phyloP scores from a whole-genome alignment of 1,140 invertebrate genomes.

The Hirudo medicinalis region DNA sequence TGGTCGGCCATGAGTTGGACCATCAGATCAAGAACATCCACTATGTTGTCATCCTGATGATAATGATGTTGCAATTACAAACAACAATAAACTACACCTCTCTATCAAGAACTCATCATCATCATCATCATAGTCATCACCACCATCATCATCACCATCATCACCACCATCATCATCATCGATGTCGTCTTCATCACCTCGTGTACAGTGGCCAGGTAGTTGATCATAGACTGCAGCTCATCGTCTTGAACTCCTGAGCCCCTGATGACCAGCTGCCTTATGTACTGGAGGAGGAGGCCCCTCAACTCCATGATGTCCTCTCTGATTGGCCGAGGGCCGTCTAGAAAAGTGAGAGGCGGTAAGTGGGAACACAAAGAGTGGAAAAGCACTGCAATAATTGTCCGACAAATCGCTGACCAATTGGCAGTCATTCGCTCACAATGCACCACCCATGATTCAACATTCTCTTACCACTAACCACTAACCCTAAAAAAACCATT shows the following conservation, averaged over 20 bases:
- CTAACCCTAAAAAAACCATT: too few relatives aligned
- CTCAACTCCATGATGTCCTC: slow-evolving; percentile 86
- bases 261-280: slow-evolving; percentile 91
- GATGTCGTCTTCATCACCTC: slow-evolving; percentile 52
- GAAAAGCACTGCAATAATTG: too few relatives aligned
- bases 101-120: not conserved
- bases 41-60: slow-evolving; percentile 84
- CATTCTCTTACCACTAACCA: too few relatives aligned
- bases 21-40: slow-evolving; percentile 90
- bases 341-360: slow-evolving; percentile 41
- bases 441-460: too few relatives aligned
- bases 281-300: slow-evolving; percentile 83
- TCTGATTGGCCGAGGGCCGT: slow-evolving; percentile 77
- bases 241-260: slow-evolving; percentile 87
- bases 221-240: slow-evolving; percentile 92
- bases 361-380: too few relatives aligned
- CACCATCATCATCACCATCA: not conserved
- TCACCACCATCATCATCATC: not conserved
- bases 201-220: slow-evolving; percentile 91
- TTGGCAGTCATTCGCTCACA: too few relatives aligned
- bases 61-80: not conserved
- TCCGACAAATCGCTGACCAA: too few relatives aligned
- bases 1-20: slow-evolving; percentile 94
- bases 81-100: too few relatives aligned
- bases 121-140: not conserved